Conservation (phyloP, 2,888 invertebrate genomes). For the Tiliacea citrago region DNA sequence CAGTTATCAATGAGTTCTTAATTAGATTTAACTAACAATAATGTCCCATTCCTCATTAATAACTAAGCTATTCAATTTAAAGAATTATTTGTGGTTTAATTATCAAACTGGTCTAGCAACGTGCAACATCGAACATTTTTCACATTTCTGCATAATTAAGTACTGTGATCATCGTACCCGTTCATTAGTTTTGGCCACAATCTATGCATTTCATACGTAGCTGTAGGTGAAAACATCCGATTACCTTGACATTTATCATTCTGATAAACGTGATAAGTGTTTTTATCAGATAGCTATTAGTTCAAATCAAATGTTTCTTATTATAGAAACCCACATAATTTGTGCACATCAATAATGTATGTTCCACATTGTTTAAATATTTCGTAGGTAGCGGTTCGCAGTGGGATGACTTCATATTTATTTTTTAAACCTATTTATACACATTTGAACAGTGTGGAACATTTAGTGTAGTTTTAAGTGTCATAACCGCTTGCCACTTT, state of each 20-base stretch:
- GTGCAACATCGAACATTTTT: neutral
- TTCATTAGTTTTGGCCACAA: slow-evolving; percentile 19
- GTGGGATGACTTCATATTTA: slow-evolving; percentile 73
- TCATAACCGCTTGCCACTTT: neutral
- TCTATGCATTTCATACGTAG: slow-evolving; percentile 30
- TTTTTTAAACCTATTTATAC: slow-evolving; percentile 41
- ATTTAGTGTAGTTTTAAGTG: slow-evolving; percentile 8
- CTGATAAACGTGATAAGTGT: slow-evolving; percentile 46
- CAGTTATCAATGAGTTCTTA: slow-evolving; percentile 6
- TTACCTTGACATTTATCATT: slow-evolving; percentile 54
- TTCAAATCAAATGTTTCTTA: slow-evolving; percentile 35
- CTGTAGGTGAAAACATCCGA: slow-evolving; percentile 21
- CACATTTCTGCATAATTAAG: slow-evolving; percentile 4
- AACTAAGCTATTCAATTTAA: neutral
- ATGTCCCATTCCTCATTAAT: neutral
- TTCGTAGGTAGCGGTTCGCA: slow-evolving; percentile 71
- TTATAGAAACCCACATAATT: slow-evolving; percentile 12
- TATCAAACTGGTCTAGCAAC: slow-evolving; percentile 30
- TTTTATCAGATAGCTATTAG: slow-evolving; percentile 38
- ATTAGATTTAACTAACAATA: slow-evolving; percentile 4
- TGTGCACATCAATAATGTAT: slow-evolving; percentile 5
- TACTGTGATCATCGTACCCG: neutral
- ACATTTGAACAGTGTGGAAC: slow-evolving; percentile 74
- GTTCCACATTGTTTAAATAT: slow-evolving; percentile 79
- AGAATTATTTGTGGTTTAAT: neutral